These are phyloP conservation scores for Lepidocyrtoides sp. DNA, from an alignment of 2,888 invertebrate genomes.

Conservation along the genomic window DNA sequence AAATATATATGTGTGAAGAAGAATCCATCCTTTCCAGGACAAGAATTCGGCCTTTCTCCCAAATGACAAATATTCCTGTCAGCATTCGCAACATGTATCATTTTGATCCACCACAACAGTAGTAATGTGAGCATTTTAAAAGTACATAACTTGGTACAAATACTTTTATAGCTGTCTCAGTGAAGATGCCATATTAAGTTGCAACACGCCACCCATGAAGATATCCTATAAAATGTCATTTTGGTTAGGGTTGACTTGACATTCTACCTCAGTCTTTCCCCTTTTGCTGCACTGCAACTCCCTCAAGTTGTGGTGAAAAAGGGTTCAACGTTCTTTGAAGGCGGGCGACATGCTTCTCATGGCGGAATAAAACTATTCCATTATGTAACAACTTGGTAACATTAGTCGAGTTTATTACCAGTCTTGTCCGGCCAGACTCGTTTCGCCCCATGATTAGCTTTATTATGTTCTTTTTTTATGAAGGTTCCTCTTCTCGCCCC, in stretches of 20 bases:
- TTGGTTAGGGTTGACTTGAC: neutral
- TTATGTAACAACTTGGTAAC: constrained; percentile 26
- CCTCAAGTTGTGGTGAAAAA: neutral
- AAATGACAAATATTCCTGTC: constrained; percentile 48
- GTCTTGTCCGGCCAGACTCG: neutral
- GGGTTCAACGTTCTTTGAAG: constrained; percentile 18
- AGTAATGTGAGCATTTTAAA: neutral
- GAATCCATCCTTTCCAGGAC: neutral
- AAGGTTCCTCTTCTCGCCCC: neutral
- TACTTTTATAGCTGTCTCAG: neutral
- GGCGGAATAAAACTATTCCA: neutral
- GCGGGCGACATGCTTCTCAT: constrained; percentile 25
- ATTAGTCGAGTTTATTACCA: constrained; percentile 4
- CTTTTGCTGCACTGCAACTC: constrained; percentile 6
- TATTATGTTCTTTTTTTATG: constrained; percentile 3
- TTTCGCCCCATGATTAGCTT: constrained; percentile 10
- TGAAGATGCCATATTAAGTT: neutral
- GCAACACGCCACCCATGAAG: neutral
- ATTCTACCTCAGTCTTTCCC: neutral
- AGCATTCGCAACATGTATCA: constrained; percentile 27
- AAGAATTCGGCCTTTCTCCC: neutral
- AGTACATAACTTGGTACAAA: too few species aligned
- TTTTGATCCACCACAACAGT: constrained; percentile 21
- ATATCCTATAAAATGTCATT: constrained; percentile 28
- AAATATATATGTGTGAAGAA: neutral